Conservation (phyloP, 2,113 vertebrate species). For the Pedetes capensis region DNA sequence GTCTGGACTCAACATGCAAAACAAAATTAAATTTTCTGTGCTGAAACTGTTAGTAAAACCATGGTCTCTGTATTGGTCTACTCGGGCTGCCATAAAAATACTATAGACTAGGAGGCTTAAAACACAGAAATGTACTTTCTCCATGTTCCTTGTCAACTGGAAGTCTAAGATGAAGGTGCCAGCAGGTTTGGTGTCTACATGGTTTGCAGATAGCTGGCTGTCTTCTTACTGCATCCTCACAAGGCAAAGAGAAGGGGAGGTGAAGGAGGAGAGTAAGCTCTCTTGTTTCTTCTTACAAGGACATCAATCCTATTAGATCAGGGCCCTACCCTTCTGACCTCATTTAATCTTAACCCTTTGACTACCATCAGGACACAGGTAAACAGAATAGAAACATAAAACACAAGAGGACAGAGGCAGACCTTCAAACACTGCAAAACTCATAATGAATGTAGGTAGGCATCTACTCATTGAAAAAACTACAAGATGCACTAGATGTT, state of each 20-base stretch:
- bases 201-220: neutral
- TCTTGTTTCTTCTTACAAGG: neutral
- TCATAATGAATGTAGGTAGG: too few relatives aligned
- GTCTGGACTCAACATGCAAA: neutral
- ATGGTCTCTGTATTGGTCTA: neutral
- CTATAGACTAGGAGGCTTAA: neutral
- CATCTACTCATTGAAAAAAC: too few relatives aligned
- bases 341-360: neutral
- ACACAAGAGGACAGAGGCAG: too few relatives aligned
- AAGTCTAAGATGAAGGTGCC: neutral
- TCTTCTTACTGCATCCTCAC: neutral
- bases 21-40: conserved; percentile 24
- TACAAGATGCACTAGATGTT: too few relatives aligned
- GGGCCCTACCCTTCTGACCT: neutral
- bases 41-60: neutral
- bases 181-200: neutral
- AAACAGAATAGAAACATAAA: too few relatives aligned
- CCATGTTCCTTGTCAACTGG: neutral
- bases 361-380: too few relatives aligned
- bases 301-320: neutral
- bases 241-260: too few relatives aligned
- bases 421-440: too few relatives aligned
- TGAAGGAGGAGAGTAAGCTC: neutral
- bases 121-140: neutral
- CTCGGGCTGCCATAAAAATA: neutral